phyloP scores from a whole-genome alignment of 1,140 invertebrate genomes.

The Caenorhabditis latens region DNA sequence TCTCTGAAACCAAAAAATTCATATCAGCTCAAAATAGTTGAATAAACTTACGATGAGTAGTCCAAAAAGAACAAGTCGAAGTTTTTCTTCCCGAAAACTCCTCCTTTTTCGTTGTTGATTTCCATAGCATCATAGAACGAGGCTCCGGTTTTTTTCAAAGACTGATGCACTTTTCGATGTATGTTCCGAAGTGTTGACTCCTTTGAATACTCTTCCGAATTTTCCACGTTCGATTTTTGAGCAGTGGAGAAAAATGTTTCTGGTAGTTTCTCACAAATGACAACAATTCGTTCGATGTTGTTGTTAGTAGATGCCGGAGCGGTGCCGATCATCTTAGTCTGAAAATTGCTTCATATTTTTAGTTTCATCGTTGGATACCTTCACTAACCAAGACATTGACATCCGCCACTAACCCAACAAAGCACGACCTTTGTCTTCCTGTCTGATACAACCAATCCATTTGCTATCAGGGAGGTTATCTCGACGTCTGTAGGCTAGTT shows the following conservation, averaged over 20 bases:
- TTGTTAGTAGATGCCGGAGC: background rate
- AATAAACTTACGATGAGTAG: background rate
- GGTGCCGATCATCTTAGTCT: background rate
- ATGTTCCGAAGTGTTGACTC: conserved; percentile 10
- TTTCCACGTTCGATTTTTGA: background rate
- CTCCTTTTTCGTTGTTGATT: too few relatives aligned
- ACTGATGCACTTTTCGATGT: conserved; percentile 18
- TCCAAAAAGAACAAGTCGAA: conserved; percentile 19
- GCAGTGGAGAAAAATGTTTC: background rate
- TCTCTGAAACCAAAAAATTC: background rate
- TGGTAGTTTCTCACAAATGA: background rate
- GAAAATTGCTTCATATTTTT: background rate
- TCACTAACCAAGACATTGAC: background rate
- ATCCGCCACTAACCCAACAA: conserved; percentile 5
- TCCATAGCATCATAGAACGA: background rate
- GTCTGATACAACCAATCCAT: background rate
- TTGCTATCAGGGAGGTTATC: background rate
- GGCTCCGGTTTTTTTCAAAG: conserved; percentile 7
- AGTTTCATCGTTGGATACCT: too few relatives aligned
- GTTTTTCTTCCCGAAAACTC: conserved; percentile 7
- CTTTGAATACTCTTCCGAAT: background rate
- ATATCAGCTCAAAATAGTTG: background rate
- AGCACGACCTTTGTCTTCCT: background rate
- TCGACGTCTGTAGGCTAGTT: conserved; percentile 13
- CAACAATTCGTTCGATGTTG: background rate